Percentiles rank a stretch among this genome's conserved stretches.
Conservation (phyloP, 2,888 invertebrate species). For the Coelinius sp. region DNA sequence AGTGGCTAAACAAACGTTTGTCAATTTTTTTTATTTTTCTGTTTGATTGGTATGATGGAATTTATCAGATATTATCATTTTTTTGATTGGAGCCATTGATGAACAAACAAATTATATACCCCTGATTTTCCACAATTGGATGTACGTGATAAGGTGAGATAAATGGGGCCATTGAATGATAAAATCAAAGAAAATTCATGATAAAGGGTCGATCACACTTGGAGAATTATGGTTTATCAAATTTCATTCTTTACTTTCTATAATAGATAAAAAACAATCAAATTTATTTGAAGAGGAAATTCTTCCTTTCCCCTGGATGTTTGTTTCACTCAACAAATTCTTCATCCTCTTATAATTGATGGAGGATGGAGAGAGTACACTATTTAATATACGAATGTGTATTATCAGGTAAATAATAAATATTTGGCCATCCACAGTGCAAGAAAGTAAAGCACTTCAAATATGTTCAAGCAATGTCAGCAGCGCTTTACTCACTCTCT, state of each 20-base stretch:
- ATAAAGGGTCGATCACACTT: conserved; percentile 49
- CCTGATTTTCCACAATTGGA: conserved; percentile 31
- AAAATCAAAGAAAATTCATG: conserved; percentile 34
- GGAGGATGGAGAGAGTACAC: background rate
- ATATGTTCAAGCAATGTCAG: conserved; percentile 65
- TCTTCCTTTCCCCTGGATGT: background rate
- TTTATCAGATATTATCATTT: conserved; percentile 11
- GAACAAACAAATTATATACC: conserved; percentile 29
- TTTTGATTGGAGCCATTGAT: background rate
- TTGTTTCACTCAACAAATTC: background rate
- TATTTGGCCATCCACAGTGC: conserved; percentile 64
- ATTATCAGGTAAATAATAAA: conserved; percentile 68
- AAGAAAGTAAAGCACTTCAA: conserved; percentile 61
- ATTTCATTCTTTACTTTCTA: background rate
- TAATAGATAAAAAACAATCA: too few relatives aligned
- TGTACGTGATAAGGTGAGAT: background rate
- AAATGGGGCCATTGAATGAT: conserved; percentile 15
- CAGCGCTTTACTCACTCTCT: conserved; percentile 52
- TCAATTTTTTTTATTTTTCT: background rate
- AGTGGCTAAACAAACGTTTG: background rate
- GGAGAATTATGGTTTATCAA: conserved; percentile 1
- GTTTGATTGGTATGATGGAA: background rate
- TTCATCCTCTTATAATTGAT: background rate
- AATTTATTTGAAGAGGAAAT: background rate
- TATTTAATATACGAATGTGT: conserved; percentile 51